Percentiles rank a stretch among this genome's conserved stretches.
Evolutionary conservation across 2,113 vertebrate genomes (phyloP).

Genomic region (Hippocampus comes): DNA sequence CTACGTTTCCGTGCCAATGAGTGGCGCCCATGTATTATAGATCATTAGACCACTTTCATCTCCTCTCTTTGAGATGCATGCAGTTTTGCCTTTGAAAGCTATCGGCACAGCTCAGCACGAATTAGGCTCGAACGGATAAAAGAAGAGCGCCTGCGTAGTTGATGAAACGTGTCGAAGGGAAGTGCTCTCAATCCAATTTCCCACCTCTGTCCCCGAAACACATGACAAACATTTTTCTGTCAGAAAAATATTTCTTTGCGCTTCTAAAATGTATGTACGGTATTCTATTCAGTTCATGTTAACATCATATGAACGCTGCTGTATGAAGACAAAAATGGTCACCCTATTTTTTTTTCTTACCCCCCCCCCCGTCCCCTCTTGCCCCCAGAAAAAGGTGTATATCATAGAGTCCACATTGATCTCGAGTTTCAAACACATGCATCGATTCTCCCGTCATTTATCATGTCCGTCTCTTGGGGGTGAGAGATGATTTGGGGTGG

Average conservation of each 20-base stretch:
- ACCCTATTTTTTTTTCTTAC: not conserved
- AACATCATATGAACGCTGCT: too few relatives aligned
- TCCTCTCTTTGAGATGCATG: conserved; percentile 46
- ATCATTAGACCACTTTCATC: conserved; percentile 60
- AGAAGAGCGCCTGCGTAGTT: not conserved
- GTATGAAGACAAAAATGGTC: too few relatives aligned
- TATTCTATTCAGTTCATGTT: too few relatives aligned
- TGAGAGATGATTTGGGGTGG: conserved; percentile 51
- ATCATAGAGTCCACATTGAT: not conserved
- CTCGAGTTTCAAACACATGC: not conserved
- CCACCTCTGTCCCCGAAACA: not conserved
- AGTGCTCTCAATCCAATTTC: conserved; percentile 14
- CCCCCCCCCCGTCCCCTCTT: too few relatives aligned
- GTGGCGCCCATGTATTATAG: conserved; percentile 48
- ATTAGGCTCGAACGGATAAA: conserved; percentile 13
- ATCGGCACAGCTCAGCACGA: conserved; percentile 22
- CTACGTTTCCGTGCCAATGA: conserved; percentile 37
- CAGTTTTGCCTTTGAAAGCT: conserved; percentile 52
- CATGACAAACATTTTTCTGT: not conserved
- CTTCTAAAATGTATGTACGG: too few relatives aligned
- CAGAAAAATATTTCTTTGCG: too few relatives aligned
- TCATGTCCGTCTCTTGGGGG: conserved; percentile 47
- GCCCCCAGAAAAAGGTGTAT: too few relatives aligned
- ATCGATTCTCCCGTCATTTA: conserved; percentile 20
- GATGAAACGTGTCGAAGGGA: conserved; percentile 25